Percentiles rank a stretch among this genome's conserved stretches.
Conservation (phyloP, 1,140 invertebrate species). For the Danaus melanippus region DNA sequence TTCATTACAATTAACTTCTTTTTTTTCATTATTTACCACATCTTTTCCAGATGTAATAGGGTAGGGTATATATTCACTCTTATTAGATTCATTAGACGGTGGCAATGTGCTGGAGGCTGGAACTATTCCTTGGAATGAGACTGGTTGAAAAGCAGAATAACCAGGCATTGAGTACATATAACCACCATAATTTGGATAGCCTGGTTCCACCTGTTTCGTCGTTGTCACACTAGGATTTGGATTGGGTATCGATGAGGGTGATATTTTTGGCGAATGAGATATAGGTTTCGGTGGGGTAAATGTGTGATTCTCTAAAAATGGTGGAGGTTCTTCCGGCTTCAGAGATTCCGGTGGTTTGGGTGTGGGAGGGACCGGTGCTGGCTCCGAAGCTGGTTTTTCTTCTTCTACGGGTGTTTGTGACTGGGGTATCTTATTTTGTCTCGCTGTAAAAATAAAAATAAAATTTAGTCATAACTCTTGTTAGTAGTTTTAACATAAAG, state of each 20-base stretch:
- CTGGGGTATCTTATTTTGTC: constrained; percentile 21
- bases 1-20: constrained; percentile 10
- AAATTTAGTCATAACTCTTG: constrained; percentile 13
- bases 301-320: constrained; percentile 37
- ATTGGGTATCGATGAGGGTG: constrained; percentile 64
- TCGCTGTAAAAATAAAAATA: constrained; percentile 36
- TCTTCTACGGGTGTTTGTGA: constrained; percentile 21
- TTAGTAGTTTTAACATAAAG: neutral
- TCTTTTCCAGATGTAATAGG: constrained; percentile 19
- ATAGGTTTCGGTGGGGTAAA: constrained; percentile 45
- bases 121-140: constrained; percentile 42
- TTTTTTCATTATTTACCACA: constrained; percentile 24
- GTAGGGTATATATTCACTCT: constrained; percentile 21
- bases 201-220: constrained; percentile 43
- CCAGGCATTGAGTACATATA: constrained; percentile 60
- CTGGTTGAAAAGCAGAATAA: constrained; percentile 62
- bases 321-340: constrained; percentile 33
- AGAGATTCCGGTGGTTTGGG: constrained; percentile 36
- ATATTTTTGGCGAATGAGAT: constrained; percentile 56
- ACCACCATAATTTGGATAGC: constrained; percentile 52
- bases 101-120: constrained; percentile 27
- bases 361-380: constrained; percentile 23
- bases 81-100: constrained; percentile 17
- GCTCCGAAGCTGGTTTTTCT: constrained; percentile 19
- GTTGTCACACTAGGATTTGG: constrained; percentile 58